Base-by-base conservation (phyloP, 1,140 invertebrate genomes). In the Aphis craccivora region DNA sequence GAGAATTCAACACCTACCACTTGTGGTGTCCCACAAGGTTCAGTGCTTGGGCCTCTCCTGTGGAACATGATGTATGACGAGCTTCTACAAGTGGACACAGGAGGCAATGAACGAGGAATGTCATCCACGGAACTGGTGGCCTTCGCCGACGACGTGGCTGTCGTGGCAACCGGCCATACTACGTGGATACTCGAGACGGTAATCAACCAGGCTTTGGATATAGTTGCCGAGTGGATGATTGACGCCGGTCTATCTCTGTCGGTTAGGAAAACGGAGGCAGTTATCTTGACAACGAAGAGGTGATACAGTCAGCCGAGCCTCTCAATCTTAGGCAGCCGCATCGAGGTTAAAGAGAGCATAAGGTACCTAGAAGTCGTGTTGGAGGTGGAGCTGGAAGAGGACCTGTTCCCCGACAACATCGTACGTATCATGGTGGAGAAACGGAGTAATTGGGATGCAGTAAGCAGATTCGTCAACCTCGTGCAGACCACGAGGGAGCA, bases 51-150 rank as follows among this genome's bases (percentile, higher is more conserved):
- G 4, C 91, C 91, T 6, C 55, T 81, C 2, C 20, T 93, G n/a
- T 93, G 91, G 91, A 93, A 93, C 43, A 45, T 93, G 1, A n/a
- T 18, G n/a, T 93, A 83, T 30, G 37, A 93, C 81, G 5, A 14
- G n/a, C 22, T 93, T 3, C 30, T 93, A n/a, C 3, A 8, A 8
- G 40, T 84, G 22, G 8, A 51, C 0, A 43, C 76, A 5, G 60
- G 35, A 5, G 18, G 43, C 0, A 35, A 83, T 11, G 43, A 8
- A 45, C 43, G 43, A 0, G 30, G 67, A 8, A 14, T 35, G 7
- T 81, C 67, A 0, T 81, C 67, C 4, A 20, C n/a, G 9, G 8
- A 9, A 11, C 22, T 93, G 6, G 3, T 93, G 7, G 67, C 25
- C 2, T 93, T 83, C 23, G 91, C 91, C 0, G 91, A 83, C 23